Base-by-base conservation (phyloP, 2,888 invertebrate species). In the Plagodis pulveraria region DNA sequence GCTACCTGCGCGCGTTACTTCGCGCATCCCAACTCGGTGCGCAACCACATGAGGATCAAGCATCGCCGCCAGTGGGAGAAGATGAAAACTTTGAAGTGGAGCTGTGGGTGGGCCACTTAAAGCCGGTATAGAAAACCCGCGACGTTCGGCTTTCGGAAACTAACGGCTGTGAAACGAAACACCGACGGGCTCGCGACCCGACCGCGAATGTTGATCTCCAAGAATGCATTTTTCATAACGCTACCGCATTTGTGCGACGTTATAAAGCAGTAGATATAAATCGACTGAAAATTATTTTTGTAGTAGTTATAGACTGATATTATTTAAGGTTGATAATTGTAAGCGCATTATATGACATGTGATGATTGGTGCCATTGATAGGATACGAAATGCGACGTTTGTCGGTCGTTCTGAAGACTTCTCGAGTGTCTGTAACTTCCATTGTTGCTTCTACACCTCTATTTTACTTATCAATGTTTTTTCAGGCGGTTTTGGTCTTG, bases 41-140 rank as follows among this genome's bases (percentile, higher is more conserved):
- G 97, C 76, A 97, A 97, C 92, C 97, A 97, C 89, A 97, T 97
- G 97, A 93, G 97, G 73, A 94, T 96, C 78, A 97, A 97, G 86
- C 97, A 97, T 87, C 94, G 96, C 49, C 91, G 94, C 70, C 96
- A 96, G 81, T 97, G 97, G 97, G 96, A 96, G 79, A 94, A 95
- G 84, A 97, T 97, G 95, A 97, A 97, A 91, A 96, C 96, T 56
- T 93, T 96, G 67, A 95, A 95, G 80, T 96, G 96, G 96, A 95
- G 95, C 77, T 94, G 94, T 83, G 94, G 91, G 62, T 93, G 89
- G 94, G 90, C 86, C 64, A 76, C 82, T 72, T 86, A 61, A 56
- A 48, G 33, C 2, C 6, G 38, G 32, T 51, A 62, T 32, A 11
- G 42, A 22, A 22, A 22, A 42, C 43, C 48, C 46, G 63, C 58